Conservation (phyloP, 2,113 vertebrate genomes). For the Labrus mixtus region DNA sequence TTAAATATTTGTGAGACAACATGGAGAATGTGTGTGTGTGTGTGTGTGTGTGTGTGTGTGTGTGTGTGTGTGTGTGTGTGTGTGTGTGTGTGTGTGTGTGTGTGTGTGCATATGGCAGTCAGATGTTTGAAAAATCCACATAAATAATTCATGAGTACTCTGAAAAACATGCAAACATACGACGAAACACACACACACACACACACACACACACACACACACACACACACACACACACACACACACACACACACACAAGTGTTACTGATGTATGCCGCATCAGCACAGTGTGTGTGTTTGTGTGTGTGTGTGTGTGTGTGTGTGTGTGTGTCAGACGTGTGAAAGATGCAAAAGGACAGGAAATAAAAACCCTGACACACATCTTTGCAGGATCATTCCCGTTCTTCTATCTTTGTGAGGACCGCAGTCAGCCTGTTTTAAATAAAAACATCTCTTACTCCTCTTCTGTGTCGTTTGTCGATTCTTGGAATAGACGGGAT, state of each 20-base stretch:
- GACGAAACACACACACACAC: neutral
- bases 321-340: neutral
- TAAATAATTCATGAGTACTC: constrained; percentile 33
- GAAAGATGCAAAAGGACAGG: constrained; percentile 32
- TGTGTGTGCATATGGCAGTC: neutral
- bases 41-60: constrained; percentile 11
- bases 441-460: neutral
- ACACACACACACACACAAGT: constrained; percentile 20
- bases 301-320: neutral
- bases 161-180: constrained; percentile 11
- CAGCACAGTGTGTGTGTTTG: constrained; percentile 34
- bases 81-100: neutral
- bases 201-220: constrained; percentile 7
- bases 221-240: neutral
- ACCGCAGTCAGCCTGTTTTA: neutral
- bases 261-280: constrained; percentile 45
- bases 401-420: neutral
- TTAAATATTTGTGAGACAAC: neutral
- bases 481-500: neutral
- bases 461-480: neutral
- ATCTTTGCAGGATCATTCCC: neutral
- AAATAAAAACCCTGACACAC: neutral
- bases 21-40: constrained; percentile 7
- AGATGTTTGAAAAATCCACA: constrained; percentile 28
- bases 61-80: constrained; percentile 12